Percentiles rank a stretch among this genome's conserved stretches.
Conservation (phyloP, 1,140 invertebrate genomes). For the Micrasema longulum region DNA sequence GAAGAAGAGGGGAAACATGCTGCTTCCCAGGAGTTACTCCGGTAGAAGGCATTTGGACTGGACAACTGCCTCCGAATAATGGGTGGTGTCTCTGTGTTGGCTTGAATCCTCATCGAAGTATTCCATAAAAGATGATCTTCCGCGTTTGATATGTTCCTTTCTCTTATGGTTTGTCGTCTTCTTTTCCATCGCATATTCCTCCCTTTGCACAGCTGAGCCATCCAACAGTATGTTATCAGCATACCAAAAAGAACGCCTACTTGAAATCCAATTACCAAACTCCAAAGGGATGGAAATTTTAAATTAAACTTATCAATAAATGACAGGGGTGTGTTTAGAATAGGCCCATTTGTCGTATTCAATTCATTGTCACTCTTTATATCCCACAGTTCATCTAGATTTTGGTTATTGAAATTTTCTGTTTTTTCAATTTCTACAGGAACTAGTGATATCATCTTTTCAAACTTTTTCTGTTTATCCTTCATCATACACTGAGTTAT, state of each 20-base stretch:
- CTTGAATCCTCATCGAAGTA: conserved; percentile 56
- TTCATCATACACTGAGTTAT: conserved; percentile 57
- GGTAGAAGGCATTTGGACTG: conserved; percentile 53
- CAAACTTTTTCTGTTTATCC: conserved; percentile 57
- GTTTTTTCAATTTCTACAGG: conserved; percentile 55
- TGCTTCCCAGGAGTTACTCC: conserved; percentile 54
- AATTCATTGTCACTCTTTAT: conserved; percentile 57
- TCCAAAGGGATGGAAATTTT: conserved; percentile 62
- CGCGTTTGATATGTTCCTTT: conserved; percentile 51
- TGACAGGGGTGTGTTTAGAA: conserved; percentile 53
- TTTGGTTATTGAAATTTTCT: conserved; percentile 40
- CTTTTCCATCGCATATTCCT: conserved; percentile 55
- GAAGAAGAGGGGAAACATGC: neutral
- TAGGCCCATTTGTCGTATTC: conserved; percentile 22
- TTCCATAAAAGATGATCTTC: conserved; percentile 56
- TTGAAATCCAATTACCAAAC: conserved; percentile 62
- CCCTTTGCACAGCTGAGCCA: conserved; percentile 60
- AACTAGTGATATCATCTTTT: conserved; percentile 62
- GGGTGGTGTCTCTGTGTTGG: conserved; percentile 63
- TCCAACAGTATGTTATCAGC: conserved; percentile 63
- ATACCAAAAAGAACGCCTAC: conserved; percentile 63
- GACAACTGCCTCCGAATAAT: conserved; percentile 58
- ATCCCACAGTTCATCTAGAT: conserved; percentile 62
- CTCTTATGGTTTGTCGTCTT: conserved; percentile 55
- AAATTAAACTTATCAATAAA: conserved; percentile 62